Base-by-base conservation (phyloP, 37 sponge, comb jelly and placozoan species). In the Crambe crambe region DNA sequence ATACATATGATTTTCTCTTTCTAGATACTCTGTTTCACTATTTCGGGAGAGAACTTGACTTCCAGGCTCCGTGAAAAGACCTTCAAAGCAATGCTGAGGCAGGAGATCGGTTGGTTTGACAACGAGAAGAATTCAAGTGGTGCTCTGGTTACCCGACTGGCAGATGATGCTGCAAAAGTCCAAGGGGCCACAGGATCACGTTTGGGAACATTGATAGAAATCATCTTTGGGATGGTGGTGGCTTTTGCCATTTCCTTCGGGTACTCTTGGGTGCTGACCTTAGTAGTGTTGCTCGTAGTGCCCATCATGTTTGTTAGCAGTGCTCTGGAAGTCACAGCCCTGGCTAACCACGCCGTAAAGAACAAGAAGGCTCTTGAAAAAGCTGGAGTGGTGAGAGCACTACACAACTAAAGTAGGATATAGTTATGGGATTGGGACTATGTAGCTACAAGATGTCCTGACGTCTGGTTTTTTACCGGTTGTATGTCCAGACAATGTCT, bases 91-190 rank as follows among this genome's bases (percentile, higher is more conserved):
- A 94, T 94, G 72, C 73, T 94, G 42, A 43, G 85, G 3, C 95
- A 93, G 84, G 89, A 94, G 36, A 85, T 93, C 21, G 89, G 76
- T 23, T 96, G 84, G 88, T 90, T 85, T 83, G 97, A 96, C 68
- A 80, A 92, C 12, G 81, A 89, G 78, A 76, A 58, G 68, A 89
- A 93, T 69, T 79, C 86, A 21, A 93, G 87, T 44, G 97, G 97
- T 27, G 94, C 97, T 21, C 84, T 96, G 18, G 83, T 85, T 31
- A 93, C 94, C 0, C 77, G 97, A 18, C 72, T 96, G 44, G 81
- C 97, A 18, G 59, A 74, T 60, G 97, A 96, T 83, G 94, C 94
- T 0, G 62, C 81, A 15, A 85, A 81, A 54, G 89, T 96, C 2
- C 87, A 96, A 58, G 97, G 97, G 42, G 91, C 89, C 37, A 87